Percentiles rank a stretch among this genome's conserved stretches.
Evolutionary conservation across 2,888 invertebrate genomes (phyloP).

Genomic region (Himalopsyche kuldschensis): DNA sequence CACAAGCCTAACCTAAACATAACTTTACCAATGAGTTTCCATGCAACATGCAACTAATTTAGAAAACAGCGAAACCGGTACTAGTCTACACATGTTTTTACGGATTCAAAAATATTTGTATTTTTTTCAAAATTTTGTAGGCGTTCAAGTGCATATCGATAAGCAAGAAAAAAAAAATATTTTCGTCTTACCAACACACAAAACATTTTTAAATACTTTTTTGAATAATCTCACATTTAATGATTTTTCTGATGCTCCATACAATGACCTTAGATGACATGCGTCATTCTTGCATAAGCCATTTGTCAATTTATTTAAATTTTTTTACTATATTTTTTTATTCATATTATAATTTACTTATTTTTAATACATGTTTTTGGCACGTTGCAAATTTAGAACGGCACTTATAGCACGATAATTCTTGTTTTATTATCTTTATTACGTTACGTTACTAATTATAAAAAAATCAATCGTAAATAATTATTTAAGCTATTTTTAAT

Average conservation of each 20-base stretch:
- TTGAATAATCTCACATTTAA: neutral
- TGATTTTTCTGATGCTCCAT: neutral
- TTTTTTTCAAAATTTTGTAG: too few species aligned
- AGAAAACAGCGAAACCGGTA: too few species aligned
- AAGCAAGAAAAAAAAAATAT: neutral
- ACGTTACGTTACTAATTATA: neutral
- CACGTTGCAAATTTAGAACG: neutral
- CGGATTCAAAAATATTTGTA: too few species aligned
- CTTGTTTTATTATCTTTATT: neutral
- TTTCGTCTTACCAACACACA: neutral
- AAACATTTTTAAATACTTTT: neutral
- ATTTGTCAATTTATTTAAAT: neutral
- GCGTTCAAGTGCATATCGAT: too few species aligned
- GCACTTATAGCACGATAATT: neutral
- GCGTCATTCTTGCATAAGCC: neutral
- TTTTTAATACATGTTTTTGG: neutral
- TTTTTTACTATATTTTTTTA: too few species aligned
- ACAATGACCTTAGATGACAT: neutral
- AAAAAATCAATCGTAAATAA: neutral
- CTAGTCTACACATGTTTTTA: too few species aligned
- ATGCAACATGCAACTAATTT: too few species aligned
- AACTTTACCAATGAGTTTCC: too few species aligned
- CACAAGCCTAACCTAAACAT: too few species aligned
- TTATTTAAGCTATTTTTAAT: neutral
- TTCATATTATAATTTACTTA: neutral